phyloP scores from a whole-genome alignment of 2,888 invertebrate genomes.

The Syrista parreyssii region DNA sequence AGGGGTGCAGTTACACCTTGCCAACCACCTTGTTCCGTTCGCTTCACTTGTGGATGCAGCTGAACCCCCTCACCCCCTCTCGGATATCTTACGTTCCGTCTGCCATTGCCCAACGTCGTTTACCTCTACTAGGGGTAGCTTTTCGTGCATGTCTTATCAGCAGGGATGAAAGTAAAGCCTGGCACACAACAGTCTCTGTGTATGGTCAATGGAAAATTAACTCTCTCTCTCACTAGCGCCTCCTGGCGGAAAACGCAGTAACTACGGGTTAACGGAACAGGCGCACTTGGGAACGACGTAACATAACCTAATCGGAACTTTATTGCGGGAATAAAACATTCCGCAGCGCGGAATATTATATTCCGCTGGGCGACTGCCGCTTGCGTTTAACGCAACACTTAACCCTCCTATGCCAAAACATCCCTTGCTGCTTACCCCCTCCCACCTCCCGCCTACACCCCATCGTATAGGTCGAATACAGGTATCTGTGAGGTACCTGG shows the following conservation, averaged over 20 bases:
- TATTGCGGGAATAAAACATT: conserved; percentile 42
- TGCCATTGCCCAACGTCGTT: neutral
- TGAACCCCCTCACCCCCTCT: neutral
- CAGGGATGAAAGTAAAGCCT: neutral
- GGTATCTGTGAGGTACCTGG: neutral
- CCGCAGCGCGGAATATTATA: conserved; percentile 37
- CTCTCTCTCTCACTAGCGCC: neutral
- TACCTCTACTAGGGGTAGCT: neutral
- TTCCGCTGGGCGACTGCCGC: conserved; percentile 39
- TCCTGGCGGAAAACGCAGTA: neutral
- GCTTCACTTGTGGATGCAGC: neutral
- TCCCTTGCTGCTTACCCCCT: neutral
- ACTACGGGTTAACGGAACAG: neutral
- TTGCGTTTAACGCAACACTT: conserved; percentile 56
- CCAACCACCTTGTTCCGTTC: neutral
- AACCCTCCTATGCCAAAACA: conserved; percentile 28
- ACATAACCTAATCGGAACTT: conserved; percentile 42
- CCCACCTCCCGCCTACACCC: no score
- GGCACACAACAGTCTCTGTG: neutral
- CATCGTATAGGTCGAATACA: neutral
- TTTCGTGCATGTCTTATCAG: neutral
- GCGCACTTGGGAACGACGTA: neutral
- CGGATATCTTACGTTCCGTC: neutral
- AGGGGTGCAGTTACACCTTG: neutral
- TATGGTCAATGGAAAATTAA: neutral